These are phyloP conservation scores for Eilema caniola DNA, from an alignment of 2,888 invertebrate species.

Conservation along the genomic window DNA sequence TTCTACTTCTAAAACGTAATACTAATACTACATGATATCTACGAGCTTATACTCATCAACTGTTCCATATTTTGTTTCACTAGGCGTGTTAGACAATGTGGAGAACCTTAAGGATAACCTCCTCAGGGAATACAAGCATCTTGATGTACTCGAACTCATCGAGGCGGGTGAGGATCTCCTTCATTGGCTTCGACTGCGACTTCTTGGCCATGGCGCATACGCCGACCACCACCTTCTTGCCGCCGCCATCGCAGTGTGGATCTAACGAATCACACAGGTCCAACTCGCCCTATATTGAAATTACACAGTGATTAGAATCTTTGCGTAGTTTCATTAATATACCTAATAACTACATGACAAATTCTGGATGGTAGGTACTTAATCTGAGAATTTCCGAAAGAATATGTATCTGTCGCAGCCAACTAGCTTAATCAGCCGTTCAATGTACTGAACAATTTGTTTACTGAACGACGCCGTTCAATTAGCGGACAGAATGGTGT, in stretches of 20 bases:
- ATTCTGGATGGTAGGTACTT: too few relatives aligned
- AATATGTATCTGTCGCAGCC: too few relatives aligned
- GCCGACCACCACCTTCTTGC: slow-evolving; percentile 98
- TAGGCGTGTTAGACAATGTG: slow-evolving; percentile 79
- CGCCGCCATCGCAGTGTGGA: slow-evolving; percentile 88
- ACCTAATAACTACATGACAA: neutral
- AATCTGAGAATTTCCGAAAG: too few relatives aligned
- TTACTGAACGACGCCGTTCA: too few relatives aligned
- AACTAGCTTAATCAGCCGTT: too few relatives aligned
- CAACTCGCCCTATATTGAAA: slow-evolving; percentile 89
- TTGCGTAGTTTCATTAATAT: neutral
- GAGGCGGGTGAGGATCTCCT: slow-evolving; percentile 97
- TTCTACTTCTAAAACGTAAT: neutral
- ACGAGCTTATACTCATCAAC: slow-evolving; percentile 15
- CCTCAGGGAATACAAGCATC: slow-evolving; percentile 98
- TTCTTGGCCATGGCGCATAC: slow-evolving; percentile 99
- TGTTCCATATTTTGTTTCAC: slow-evolving; percentile 78
- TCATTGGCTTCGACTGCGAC: slow-evolving; percentile 99
- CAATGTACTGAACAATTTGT: too few relatives aligned
- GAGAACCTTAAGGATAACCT: slow-evolving; percentile 96
- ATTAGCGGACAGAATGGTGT: too few relatives aligned
- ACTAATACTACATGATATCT: slow-evolving; percentile 6
- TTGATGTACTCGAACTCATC: slow-evolving; percentile 98
- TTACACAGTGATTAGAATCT: neutral
- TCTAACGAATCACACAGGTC: slow-evolving; percentile 91